Base-by-base conservation (phyloP, 1,140 invertebrate species). In the Dufourea novaeangliae region DNA sequence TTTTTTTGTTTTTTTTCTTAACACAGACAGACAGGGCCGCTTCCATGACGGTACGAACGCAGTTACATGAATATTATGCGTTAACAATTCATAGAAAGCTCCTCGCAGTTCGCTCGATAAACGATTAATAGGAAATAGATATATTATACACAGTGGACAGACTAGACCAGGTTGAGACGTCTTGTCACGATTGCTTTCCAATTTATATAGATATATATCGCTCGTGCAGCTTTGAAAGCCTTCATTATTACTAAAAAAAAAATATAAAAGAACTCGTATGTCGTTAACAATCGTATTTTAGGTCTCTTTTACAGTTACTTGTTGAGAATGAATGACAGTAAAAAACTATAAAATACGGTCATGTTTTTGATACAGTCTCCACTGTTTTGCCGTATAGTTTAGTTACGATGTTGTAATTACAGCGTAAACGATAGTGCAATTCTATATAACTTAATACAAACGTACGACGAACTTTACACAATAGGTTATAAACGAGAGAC, bases 141-240 rank as follows among this genome's bases (percentile, higher is more conserved):
- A 82, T 73, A 79, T 80, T 82, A 80, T 87, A 86, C 75, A 88
- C 78, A 84, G 66, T 80, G 62, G 59, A 79, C 69, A 86, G 79
- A 87, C 83, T 87, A 84, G 84, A 88, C 79, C 74, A 59, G 37
- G 80, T 54, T 63, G 8, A 78, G 50, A 75, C 12, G 46, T 70
- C 70, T 73, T 78, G 44, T 74, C 44, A 34, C n/a, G 54, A 78
- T 62, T 57, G 59, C 68, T 78, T 81, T 63, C 32, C 41, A 54
- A 39, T 46, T 71, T 63, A 32, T n/a, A 25, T 70, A 41, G 32
- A 81, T 7, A 32, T 67, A 44, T 63, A 70, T 61, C 17, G 39
- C 37, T 66, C 37, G 41, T 64, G 34, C 27, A 52, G 17, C 64
- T 69, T 69, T 54, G n/a, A 56, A 25, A 66, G 44, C 44, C 52